Evolutionary conservation across 2,888 invertebrate species (phyloP).

Genomic region (Tachina grossa): DNA sequence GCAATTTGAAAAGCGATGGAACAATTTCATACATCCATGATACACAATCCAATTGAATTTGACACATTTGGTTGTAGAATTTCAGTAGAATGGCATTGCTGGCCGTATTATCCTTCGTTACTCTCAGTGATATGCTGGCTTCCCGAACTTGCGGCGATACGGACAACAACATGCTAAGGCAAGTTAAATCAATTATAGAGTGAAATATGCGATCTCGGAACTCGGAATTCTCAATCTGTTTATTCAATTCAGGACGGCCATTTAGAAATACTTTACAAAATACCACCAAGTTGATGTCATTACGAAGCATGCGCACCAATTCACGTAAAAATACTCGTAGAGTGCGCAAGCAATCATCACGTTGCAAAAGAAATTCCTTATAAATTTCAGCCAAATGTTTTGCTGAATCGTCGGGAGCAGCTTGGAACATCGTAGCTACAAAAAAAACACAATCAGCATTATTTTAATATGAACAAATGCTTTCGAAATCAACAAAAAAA

Average conservation of each 20-base stretch:
- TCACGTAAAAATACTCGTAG: slow-evolving; percentile 93
- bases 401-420: slow-evolving; percentile 91
- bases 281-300: slow-evolving; percentile 90
- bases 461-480: background rate
- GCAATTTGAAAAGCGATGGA: slow-evolving; percentile 88
- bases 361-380: slow-evolving; percentile 91
- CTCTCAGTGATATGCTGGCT: slow-evolving; percentile 84
- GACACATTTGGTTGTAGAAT: slow-evolving; percentile 83
- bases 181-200: slow-evolving; percentile 92
- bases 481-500: background rate
- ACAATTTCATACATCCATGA: slow-evolving; percentile 94
- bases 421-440: slow-evolving; percentile 91
- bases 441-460: slow-evolving; percentile 35
- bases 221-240: slow-evolving; percentile 86
- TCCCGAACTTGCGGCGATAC: slow-evolving; percentile 89
- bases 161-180: slow-evolving; percentile 92
- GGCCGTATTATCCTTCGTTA: slow-evolving; percentile 83
- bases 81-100: slow-evolving; percentile 79
- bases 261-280: slow-evolving; percentile 91
- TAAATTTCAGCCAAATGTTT: slow-evolving; percentile 92
- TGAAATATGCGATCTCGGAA: slow-evolving; percentile 92
- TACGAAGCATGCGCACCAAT: slow-evolving; percentile 91
- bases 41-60: slow-evolving; percentile 93
- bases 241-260: slow-evolving; percentile 85
- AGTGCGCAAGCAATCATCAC: slow-evolving; percentile 95